Percentiles rank a stretch among this genome's conserved stretches.
phyloP scores from a whole-genome alignment of 2,888 invertebrate species.

The Herminia tarsipennalis region DNA sequence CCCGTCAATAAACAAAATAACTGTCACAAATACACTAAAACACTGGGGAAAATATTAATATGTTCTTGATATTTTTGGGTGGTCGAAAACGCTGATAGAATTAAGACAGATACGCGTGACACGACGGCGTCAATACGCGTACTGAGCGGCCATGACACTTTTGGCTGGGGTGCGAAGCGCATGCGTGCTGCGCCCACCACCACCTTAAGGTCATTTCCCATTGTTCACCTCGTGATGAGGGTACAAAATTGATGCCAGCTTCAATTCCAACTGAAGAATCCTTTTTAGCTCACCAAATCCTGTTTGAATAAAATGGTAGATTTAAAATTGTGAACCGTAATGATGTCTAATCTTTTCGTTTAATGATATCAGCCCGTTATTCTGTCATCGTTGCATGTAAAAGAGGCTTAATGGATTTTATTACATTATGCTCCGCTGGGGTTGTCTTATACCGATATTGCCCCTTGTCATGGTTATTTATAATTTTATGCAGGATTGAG shows the following conservation, averaged over 20 bases:
- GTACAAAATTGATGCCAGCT: conserved; percentile 50
- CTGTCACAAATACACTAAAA: conserved; percentile 48
- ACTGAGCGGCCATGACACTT: conserved; percentile 81
- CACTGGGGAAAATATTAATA: conserved; percentile 38
- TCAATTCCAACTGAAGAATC: conserved; percentile 56
- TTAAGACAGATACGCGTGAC: conserved; percentile 55
- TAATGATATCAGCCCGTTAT: conserved; percentile 33
- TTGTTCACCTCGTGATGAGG: conserved; percentile 64
- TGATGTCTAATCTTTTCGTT: conserved; percentile 32
- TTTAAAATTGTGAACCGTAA: conserved; percentile 39
- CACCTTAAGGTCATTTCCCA: conserved; percentile 72
- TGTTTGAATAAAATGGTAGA: conserved; percentile 40
- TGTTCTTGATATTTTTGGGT: conserved; percentile 31
- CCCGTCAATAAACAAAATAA: conserved; percentile 17
- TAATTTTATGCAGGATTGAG: neutral
- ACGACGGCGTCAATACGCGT: conserved; percentile 74
- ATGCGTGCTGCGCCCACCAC: conserved; percentile 60
- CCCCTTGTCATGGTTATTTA: neutral
- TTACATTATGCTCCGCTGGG: conserved; percentile 23
- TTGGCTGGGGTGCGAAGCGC: conserved; percentile 69
- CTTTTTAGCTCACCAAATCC: conserved; percentile 57
- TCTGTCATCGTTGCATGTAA: conserved; percentile 30
- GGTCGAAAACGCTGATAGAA: conserved; percentile 22
- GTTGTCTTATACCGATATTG: neutral
- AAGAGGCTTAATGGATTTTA: conserved; percentile 24